A percentile compares a stretch with the other conserved stretches of the same genome.
Evolutionary conservation across 1,140 invertebrate genomes (phyloP).

Genomic region (Drosophila sturtevanti): DNA sequence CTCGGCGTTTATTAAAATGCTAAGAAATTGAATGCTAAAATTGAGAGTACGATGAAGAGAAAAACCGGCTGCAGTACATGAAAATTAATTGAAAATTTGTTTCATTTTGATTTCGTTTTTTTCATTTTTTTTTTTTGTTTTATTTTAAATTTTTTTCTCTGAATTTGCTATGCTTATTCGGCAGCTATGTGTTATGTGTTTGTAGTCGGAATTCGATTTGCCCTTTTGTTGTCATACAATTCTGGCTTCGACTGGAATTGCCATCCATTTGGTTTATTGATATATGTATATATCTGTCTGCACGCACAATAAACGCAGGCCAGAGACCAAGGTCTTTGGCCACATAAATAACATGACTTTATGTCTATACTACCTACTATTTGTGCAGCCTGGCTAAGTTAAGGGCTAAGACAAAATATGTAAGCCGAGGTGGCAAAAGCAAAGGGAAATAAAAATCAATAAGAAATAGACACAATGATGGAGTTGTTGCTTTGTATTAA

Average conservation of each 20-base stretch:
- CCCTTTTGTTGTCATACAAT: slow-evolving; percentile 17
- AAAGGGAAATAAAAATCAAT: slow-evolving; percentile 53
- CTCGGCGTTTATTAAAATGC: slow-evolving; percentile 68
- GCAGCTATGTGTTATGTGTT: neutral
- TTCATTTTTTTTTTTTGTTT: no score
- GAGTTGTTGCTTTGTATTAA: neutral
- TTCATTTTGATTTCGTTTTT: neutral
- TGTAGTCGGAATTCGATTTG: neutral
- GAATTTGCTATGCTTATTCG: neutral
- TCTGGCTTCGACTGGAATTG: slow-evolving; percentile 28
- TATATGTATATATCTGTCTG: slow-evolving; percentile 51
- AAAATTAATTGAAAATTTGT: slow-evolving; percentile 77
- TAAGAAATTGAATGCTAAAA: slow-evolving; percentile 18
- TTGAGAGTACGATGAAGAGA: slow-evolving; percentile 3
- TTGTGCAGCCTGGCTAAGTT: neutral
- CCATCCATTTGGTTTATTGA: slow-evolving; percentile 69
- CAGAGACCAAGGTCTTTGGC: slow-evolving; percentile 53
- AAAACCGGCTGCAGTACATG: slow-evolving; percentile 4
- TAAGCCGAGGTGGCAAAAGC: slow-evolving; percentile 55
- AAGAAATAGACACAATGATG: neutral
- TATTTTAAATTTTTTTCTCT: slow-evolving; percentile 18
- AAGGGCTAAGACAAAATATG: slow-evolving; percentile 47
- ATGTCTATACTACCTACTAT: slow-evolving; percentile 25
- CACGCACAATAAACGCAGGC: slow-evolving; percentile 49
- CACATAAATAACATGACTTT: slow-evolving; percentile 68